These are phyloP conservation scores for Melanitta fusca DNA, from an alignment of 2,797 vertebrate species.

Conservation along the genomic window DNA sequence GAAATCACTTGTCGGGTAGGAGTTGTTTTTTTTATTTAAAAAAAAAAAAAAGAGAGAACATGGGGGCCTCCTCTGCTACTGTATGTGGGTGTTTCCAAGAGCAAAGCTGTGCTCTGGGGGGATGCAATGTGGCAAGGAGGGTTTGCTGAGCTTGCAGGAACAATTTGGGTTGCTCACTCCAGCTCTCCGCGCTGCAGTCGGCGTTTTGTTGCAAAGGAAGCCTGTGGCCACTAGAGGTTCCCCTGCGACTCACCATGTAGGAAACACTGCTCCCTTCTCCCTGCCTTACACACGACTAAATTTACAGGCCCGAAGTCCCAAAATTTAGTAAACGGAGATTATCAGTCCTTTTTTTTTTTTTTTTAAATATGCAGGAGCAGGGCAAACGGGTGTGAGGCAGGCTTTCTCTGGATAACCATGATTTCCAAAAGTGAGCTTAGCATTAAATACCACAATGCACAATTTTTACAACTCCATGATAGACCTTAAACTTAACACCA, in stretches of 20 bases:
- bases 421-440: background rate
- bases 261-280: background rate
- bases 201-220: background rate
- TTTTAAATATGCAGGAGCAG: no score
- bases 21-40: background rate
- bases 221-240: slow-evolving; percentile 29
- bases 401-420: fast-evolving
- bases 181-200: fast-evolving
- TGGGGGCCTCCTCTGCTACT: fast-evolving
- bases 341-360: background rate
- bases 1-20: background rate
- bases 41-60: background rate
- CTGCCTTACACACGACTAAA: background rate
- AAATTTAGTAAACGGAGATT: background rate
- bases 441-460: background rate
- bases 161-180: fast-evolving
- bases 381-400: background rate
- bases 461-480: background rate
- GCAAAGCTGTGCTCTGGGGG: background rate
- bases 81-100: fast-evolving
- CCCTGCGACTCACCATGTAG: background rate
- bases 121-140: background rate
- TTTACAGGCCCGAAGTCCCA: background rate
- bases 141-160: background rate
- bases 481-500: background rate